Percentiles rank a stretch among this genome's conserved stretches.
These are phyloP conservation scores for Drosophila erecta DNA, from an alignment of 1,140 invertebrate species.

Conservation along the genomic window DNA sequence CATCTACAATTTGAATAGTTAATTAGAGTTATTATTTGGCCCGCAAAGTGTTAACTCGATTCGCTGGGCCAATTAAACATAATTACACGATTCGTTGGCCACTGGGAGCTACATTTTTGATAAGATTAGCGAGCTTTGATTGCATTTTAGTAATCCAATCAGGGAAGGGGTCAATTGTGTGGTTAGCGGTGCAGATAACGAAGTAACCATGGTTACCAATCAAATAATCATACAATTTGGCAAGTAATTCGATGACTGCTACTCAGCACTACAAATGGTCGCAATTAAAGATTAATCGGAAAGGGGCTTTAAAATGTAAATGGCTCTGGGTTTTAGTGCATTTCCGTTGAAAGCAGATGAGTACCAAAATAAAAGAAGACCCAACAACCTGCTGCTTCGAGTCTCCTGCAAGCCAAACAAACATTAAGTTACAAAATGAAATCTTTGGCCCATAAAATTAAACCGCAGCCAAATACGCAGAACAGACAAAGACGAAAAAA, in stretches of 20 bases:
- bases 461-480: conserved; percentile 71
- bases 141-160: conserved; percentile 26
- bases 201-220: conserved; percentile 3
- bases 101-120: conserved; percentile 18
- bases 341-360: conserved; percentile 48
- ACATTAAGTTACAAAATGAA: conserved; percentile 82
- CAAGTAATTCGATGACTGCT: not conserved
- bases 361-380: conserved; percentile 11
- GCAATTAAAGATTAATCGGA: conserved; percentile 38
- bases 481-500: conserved; percentile 30
- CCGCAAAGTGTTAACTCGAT: conserved; percentile 34
- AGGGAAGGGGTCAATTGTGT: not conserved
- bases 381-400: conserved; percentile 69
- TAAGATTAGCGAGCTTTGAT: conserved; percentile 38
- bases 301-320: conserved; percentile 64
- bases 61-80: conserved; percentile 38
- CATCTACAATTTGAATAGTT: conserved; percentile 20
- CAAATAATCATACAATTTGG: conserved; percentile 7
- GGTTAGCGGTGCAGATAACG: not conserved
- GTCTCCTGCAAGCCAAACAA: conserved; percentile 51
- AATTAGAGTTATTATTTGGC: conserved; percentile 41
- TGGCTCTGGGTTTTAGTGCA: conserved; percentile 42
- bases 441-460: conserved; percentile 79
- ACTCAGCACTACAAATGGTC: conserved; percentile 50
- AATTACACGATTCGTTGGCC: conserved; percentile 44